phyloP scores from a whole-genome alignment of 1,140 invertebrate genomes.

The Steinernema khuongi region DNA sequence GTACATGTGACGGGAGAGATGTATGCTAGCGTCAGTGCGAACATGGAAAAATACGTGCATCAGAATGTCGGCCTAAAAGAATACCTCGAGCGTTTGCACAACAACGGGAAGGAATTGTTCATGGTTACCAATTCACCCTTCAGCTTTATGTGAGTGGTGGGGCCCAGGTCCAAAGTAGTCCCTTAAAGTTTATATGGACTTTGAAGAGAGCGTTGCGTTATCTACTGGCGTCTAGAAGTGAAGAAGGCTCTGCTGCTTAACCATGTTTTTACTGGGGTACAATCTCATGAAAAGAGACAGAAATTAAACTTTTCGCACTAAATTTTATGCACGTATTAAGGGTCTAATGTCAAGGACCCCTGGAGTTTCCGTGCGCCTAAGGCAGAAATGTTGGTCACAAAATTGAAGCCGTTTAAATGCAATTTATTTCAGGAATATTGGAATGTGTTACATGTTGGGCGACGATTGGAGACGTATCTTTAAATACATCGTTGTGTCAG shows the following conservation, averaged over 20 bases:
- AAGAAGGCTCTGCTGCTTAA: no score
- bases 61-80: slow-evolving; percentile 28
- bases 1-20: slow-evolving; percentile 76
- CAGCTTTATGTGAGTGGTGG: slow-evolving; percentile 81
- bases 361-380: no score
- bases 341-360: no score
- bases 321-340: no score
- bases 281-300: no score
- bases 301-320: no score
- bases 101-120: slow-evolving; percentile 77
- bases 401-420: slow-evolving; percentile 16
- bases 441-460: slow-evolving; percentile 83
- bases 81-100: slow-evolving; percentile 18
- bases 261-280: no score
- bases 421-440: slow-evolving; percentile 70
- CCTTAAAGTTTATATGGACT: no score
- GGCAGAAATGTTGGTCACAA: no score
- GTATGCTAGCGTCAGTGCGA: slow-evolving; percentile 76
- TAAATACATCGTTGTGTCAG: slow-evolving; percentile 87
- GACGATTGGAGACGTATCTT: slow-evolving; percentile 82
- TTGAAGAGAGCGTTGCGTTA: no score
- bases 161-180: background rate
- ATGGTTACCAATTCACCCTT: slow-evolving; percentile 93
- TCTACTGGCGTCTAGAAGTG: no score
- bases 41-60: slow-evolving; percentile 60